Conservation (phyloP, 2,797 vertebrate species). For the Odontamblyopus rebecca region DNA sequence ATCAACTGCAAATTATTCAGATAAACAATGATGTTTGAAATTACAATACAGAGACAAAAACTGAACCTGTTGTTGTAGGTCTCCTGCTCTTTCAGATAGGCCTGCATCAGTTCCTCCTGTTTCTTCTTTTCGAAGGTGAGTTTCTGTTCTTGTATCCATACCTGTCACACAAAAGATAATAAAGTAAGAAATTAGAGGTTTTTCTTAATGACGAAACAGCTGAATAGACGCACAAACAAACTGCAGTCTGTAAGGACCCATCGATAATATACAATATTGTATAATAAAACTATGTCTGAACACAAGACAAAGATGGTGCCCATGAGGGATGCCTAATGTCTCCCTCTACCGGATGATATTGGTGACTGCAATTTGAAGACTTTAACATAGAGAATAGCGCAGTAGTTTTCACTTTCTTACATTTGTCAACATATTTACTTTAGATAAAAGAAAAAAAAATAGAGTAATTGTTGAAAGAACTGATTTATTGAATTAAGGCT, state of each 20-base stretch:
- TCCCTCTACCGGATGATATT: neutral
- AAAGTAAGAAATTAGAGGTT: neutral
- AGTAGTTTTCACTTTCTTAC: neutral
- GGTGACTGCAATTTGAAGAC: neutral
- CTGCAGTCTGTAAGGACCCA: too few species aligned
- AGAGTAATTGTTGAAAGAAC: neutral
- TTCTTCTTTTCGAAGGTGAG: slow-evolving; percentile 95
- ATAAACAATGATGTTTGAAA: neutral
- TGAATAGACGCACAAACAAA: neutral
- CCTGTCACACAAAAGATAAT: slow-evolving; percentile 69
- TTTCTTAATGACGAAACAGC: neutral
- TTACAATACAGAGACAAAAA: neutral
- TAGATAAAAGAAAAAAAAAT: neutral
- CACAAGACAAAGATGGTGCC: neutral
- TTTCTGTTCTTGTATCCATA: slow-evolving; percentile 99
- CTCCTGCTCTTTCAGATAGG: slow-evolving; percentile 97
- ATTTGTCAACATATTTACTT: neutral
- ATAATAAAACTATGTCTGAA: too few species aligned
- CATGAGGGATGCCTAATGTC: neutral
- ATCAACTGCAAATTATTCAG: neutral
- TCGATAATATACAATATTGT: neutral
- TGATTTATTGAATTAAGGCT: neutral
- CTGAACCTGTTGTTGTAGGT: slow-evolving; percentile 94
- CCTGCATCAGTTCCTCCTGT: slow-evolving; percentile 97
- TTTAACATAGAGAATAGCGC: neutral